Conservation (phyloP, 2,113 vertebrate species). For the Channa argus region DNA sequence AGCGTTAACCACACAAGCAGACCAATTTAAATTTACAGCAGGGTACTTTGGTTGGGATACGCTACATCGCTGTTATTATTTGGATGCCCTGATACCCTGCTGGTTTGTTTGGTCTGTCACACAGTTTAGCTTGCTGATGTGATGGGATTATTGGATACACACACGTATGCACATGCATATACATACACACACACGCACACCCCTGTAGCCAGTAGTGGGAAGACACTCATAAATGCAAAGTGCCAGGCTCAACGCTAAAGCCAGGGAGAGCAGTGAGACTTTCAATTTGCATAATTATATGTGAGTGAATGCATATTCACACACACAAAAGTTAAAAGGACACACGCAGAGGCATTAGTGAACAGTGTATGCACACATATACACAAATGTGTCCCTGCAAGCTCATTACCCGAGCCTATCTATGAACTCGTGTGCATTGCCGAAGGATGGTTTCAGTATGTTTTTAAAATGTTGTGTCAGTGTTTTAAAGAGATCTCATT, state of each 20-base stretch:
- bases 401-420: conserved; percentile 1
- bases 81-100: conserved; percentile 25
- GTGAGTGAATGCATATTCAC: conserved; percentile 36
- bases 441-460: conserved; percentile 5
- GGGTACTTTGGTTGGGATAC: conserved; percentile 19
- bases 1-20: conserved; percentile 7
- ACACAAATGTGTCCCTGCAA: conserved; percentile 1
- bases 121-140: conserved; percentile 53
- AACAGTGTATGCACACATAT: neutral
- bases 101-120: conserved; percentile 51
- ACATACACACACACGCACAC: neutral
- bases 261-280: conserved; percentile 37
- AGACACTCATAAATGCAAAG: conserved; percentile 52
- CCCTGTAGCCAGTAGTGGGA: conserved; percentile 33
- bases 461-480: too few relatives aligned
- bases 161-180: neutral
- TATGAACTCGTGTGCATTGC: neutral
- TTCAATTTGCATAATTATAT: conserved; percentile 64
- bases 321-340: conserved; percentile 30
- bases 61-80: conserved; percentile 24
- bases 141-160: conserved; percentile 40
- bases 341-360: neutral
- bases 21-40: conserved; percentile 63
- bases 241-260: conserved; percentile 45
- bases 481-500: too few relatives aligned